Base-by-base conservation (phyloP, 2,797 vertebrate genomes). In the Urophycis tenuis region DNA sequence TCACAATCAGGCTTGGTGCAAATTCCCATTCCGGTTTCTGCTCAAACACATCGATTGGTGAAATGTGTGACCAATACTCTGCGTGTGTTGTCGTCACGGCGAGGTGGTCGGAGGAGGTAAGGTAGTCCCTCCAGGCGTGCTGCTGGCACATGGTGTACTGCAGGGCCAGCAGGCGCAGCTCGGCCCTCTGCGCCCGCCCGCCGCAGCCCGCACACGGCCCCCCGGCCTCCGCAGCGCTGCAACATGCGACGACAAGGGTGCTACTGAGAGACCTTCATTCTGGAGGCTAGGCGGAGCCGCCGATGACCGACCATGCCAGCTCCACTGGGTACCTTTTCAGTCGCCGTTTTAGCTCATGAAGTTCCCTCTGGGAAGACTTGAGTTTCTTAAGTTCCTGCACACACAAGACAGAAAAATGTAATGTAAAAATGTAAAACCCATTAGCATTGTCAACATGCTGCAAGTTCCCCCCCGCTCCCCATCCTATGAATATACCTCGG, bases 101-200 rank as follows among this genome's bases (percentile, higher is more conserved):
- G 78, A 78, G 73, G 32, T 30, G 74, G 14, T 78, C 81, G 34
- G 85, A 71, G 3, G 83, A 86, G 22, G 74, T 78, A 3, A 70
- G 82, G 86, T 89, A 92, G 71, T 92, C 75, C n/a, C 89, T 92
- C 80, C 82, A 88, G 85, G 93, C 95, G 73, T 94, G 91, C 72
- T 83, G 92, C 49, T 77, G 89, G 81, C 93, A 96, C 91, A 94
- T 87, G 73, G 82, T 78, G 10, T 92, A 92, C 84, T 94, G 92
- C 79, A 90, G 74, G 0, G 85, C 83, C 39, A 96, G 84, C 36
- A 96, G 86, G 74, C 87, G 77, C 72, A 94, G 71, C 81, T 96
- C 95, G 0, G 95, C 93, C 12, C 82, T 86, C 64, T 85, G 75
- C 73, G 83, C 86, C 34, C 85, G 85, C 64, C 83, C 74, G 1